Base-by-base conservation (phyloP, 23 tunicate genomes). In the Trididemnum miniatum region DNA sequence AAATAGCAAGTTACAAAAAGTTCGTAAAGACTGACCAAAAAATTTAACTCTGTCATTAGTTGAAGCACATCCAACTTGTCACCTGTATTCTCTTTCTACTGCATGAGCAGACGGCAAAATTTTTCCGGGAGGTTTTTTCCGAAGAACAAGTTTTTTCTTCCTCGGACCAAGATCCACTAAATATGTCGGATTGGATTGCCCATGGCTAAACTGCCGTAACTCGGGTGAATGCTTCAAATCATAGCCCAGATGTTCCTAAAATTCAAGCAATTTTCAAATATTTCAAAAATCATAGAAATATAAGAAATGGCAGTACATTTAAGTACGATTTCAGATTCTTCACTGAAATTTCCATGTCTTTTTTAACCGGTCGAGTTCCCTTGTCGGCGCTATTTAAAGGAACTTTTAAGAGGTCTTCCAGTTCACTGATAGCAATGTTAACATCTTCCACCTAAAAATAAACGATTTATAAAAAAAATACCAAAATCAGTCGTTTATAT, bases 181-280 rank as follows among this genome's bases (percentile, higher is more conserved):
- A 71, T 96, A 96, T 25, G 99, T 96, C 28, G 99, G 99, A 69
- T 96, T 96, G 4, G 99, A 96, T 34, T 91, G 99, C 2, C 99
- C 97, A 65, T 96, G 99, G 35, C 81, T 77, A 51, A 91, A 96
- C 65, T 96, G 97, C 27, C 88, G 54, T 3, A 96, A 62, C 62
- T 82, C 88, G 5, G 87, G 85, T 0, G 40, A 65, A 54, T 87
- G 88, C 18, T 33, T 51, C 5, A 83, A 28, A 7, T 76, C 34
- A 1, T 66, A 35, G n/a, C 67, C 57, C 0, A 87, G 76, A 44
- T 87, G 37, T 1, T 82, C 71, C 87, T 88, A 35, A 9, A 88
- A 50, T 74, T 72, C 59, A 20, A 35, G 12, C 4, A n/a, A n/a
- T n/a, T n/a, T n/a, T n/a, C n/a, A n/a, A n/a, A n/a, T n/a, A n/a